Conservation (phyloP, 2,888 invertebrate genomes). For the Cylindroiulus punctatus region DNA sequence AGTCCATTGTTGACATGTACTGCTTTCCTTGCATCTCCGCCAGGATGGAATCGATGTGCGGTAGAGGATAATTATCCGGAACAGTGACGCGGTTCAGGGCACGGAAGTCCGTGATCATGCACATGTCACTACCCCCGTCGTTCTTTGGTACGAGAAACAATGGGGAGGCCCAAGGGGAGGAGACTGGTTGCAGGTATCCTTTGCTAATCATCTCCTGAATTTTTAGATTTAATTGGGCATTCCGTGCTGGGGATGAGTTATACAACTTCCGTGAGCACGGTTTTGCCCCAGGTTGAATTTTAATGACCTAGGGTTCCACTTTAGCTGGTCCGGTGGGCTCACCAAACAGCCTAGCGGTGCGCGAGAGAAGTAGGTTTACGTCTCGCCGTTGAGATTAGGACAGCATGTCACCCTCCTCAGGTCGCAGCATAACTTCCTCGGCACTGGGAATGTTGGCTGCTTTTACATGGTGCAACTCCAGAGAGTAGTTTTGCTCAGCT, state of each 20-base stretch:
- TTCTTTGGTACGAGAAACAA: background rate
- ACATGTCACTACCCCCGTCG: background rate
- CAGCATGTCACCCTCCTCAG: too few relatives aligned
- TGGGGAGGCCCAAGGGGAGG: background rate
- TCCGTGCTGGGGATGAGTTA: background rate
- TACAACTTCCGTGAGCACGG: background rate
- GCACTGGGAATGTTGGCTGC: too few relatives aligned
- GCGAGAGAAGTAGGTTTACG: background rate
- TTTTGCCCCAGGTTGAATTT: background rate
- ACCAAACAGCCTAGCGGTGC: background rate
- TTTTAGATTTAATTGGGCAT: background rate
- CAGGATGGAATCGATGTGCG: background rate
- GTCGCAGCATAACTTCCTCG: too few relatives aligned
- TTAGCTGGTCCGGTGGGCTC: background rate
- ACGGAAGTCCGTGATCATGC: background rate
- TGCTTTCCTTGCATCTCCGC: background rate
- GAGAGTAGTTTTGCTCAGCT: too few relatives aligned
- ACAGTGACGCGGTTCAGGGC: background rate
- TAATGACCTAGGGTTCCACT: background rate
- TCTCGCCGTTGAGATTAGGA: too few relatives aligned
- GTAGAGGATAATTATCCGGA: background rate
- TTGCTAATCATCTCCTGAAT: background rate
- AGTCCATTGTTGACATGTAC: background rate
- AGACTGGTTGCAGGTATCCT: background rate
- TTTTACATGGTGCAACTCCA: too few relatives aligned